Base-by-base conservation (phyloP, 2,113 vertebrate genomes). In the Progne subis region DNA sequence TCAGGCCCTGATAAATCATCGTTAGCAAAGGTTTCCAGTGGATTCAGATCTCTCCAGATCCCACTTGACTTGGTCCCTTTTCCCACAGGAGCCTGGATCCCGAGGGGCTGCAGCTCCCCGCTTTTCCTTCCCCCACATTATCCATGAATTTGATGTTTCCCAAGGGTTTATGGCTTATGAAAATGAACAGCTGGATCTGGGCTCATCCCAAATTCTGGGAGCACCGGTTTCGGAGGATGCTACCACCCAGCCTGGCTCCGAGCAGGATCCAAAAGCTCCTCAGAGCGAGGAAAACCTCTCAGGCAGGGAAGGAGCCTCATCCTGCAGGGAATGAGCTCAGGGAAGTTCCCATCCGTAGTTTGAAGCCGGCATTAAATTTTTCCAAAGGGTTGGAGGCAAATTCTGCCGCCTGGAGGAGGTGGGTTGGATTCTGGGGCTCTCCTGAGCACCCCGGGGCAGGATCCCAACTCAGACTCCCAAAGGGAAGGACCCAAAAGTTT, bases 111-210 rank as follows among this genome's bases (percentile, higher is more conserved):
- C 41, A 23, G 29, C 1, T 53, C 46, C 37, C 57, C 0, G 0
- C 18, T 67, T 16, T n/a, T 26, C 67, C 46, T 34, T 56, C 9
- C 44, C 19, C 14, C 5, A 34, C 4, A 3, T 69, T 11, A 37
- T n/a, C 1, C 14, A 32, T 19, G 25, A 24, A 6, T 3, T 2
- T 18, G 12, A 29, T 0, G 1, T 46, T 49, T 55, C 5, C 50
- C 2, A 28, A 76, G 34, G 59, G 61, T 70, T 65, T 70, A 21
- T 23, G 41, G 49, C 2, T 8, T 10, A 10, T n/a, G 50, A 61
- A 86, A n/a, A 12, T 17, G 34, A 37, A 37, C 37, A 37, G 37
- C 37, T 13, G 44, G 71, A 31, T 32, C 8, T 43, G 75, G 29
- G 44, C 64, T 81, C 10, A 6, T 9, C 16, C 34, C 39, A 6